Base-by-base conservation (phyloP, 1,140 invertebrate genomes). In the Eurosta solidaginis region DNA sequence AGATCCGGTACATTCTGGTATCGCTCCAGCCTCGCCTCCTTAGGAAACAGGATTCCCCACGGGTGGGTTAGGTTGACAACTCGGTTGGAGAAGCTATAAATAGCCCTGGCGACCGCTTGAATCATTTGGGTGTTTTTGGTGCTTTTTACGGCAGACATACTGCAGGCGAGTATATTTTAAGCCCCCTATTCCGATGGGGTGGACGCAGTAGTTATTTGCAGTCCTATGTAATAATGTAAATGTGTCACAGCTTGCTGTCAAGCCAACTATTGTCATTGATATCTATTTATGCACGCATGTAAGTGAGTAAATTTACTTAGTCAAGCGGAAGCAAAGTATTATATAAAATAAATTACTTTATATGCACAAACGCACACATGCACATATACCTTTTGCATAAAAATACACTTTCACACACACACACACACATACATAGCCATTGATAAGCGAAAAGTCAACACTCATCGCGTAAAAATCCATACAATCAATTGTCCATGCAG, bases 221-320 rank as follows among this genome's bases (percentile, higher is more conserved):
- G n/a, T 6, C n/a, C 20, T 52, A 22, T 52, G 4, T 22, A 22
- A 14, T 52, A 52, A 40, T 42, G 17, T 68, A 42, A 20, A n/a
- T n/a, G n/a, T n/a, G n/a, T n/a, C n/a, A n/a, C n/a, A n/a, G n/a
- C n/a, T n/a, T n/a, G 36, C 22, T 68, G 29, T 68, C 59, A 36
- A 68, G 59, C 33, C 33, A n/a, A 6, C 27, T 42, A 40, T 20
- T 68, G 33, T 22, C 33, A 68, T 63, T 63, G 36, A 63, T 63
- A 63, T 63, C 27, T 40, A 68, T 68, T 68, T 68, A 40, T 68
- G 59, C 50, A 25, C 27, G 50, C 33, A 40, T 52, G 59, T 63
- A 68, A 68, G 33, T 68, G 59, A 68, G 59, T 68, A 68, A 68
- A 33, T 14, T 29, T 40, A 33, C 59, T 36, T 68, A 68, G 22